A percentile compares a stretch with the other conserved stretches of the same genome.
Evolutionary conservation across 2,113 vertebrate genomes (phyloP).

Genomic region (Nicator chloris): DNA sequence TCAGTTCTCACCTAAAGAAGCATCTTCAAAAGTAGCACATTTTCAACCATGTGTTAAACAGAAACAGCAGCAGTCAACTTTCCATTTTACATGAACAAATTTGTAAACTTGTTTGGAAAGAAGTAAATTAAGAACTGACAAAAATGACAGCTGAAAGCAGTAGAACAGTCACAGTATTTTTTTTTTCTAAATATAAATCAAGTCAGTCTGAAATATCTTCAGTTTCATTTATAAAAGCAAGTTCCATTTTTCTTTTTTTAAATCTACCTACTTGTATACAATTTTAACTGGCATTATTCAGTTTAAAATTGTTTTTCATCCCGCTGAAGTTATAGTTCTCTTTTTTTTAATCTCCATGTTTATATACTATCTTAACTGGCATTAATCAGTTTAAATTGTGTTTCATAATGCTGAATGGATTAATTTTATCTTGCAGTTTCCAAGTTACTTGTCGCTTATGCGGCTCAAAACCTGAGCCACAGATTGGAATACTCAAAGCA

Average conservation of each 20-base stretch:
- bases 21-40: constrained; percentile 40
- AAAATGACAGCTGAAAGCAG: constrained; percentile 52
- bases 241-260: not conserved
- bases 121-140: constrained; percentile 62
- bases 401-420: not conserved
- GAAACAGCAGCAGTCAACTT: constrained; percentile 35
- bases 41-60: constrained; percentile 38
- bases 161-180: not conserved
- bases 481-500: not conserved
- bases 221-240: constrained; percentile 25
- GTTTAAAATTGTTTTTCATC: not conserved
- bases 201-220: constrained; percentile 35
- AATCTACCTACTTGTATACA: not conserved
- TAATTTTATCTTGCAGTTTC: not conserved
- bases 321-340: not conserved
- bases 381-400: not conserved
- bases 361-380: not conserved
- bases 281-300: not conserved
- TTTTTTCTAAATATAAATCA: constrained; percentile 52
- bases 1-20: constrained; percentile 24
- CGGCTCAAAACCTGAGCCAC: not conserved
- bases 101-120: constrained; percentile 42
- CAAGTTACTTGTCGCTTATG: not conserved
- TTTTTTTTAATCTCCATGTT: not conserved
- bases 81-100: constrained; percentile 48